Conservation (phyloP, 2,113 vertebrate species). For the Urocynchramus pylzowi region DNA sequence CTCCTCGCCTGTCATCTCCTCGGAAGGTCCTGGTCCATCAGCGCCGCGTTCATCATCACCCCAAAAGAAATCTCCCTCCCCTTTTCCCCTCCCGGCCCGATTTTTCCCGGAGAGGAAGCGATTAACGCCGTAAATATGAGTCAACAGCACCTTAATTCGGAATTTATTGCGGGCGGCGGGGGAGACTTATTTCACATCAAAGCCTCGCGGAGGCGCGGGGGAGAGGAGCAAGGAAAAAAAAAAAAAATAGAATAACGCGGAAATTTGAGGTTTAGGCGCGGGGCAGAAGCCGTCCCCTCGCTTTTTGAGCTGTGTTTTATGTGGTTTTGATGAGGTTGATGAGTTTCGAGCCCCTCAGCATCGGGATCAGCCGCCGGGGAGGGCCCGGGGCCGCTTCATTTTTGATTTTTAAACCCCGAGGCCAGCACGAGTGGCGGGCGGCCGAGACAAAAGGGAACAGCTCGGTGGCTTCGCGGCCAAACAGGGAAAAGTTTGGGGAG, state of each 20-base stretch:
- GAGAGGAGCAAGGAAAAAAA: not conserved
- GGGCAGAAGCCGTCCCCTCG: fast-evolving
- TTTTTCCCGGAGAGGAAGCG: not conserved
- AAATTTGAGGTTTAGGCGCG: not conserved
- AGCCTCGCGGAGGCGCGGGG: not conserved
- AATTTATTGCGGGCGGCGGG: slow-evolving; percentile 17
- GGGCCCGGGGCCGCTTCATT: not conserved
- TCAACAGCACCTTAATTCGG: slow-evolving; percentile 17
- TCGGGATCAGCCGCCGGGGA: no score
- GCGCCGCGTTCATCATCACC: not conserved
- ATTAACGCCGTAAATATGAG: slow-evolving; percentile 9
- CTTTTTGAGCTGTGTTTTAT: no score
- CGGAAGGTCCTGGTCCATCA: not conserved
- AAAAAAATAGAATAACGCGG: not conserved
- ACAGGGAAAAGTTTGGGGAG: not conserved
- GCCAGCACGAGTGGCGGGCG: not conserved
- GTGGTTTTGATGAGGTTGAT: no score
- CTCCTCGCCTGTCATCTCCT: not conserved
- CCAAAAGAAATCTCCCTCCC: not conserved
- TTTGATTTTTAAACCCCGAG: not conserved
- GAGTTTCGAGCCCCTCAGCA: not conserved
- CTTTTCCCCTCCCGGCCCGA: not conserved
- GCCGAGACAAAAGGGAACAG: not conserved
- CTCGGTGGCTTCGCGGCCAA: not conserved
- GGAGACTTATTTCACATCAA: not conserved